phyloP scores from a whole-genome alignment of 2,888 invertebrate species.

The Cylloceria caligata region DNA sequence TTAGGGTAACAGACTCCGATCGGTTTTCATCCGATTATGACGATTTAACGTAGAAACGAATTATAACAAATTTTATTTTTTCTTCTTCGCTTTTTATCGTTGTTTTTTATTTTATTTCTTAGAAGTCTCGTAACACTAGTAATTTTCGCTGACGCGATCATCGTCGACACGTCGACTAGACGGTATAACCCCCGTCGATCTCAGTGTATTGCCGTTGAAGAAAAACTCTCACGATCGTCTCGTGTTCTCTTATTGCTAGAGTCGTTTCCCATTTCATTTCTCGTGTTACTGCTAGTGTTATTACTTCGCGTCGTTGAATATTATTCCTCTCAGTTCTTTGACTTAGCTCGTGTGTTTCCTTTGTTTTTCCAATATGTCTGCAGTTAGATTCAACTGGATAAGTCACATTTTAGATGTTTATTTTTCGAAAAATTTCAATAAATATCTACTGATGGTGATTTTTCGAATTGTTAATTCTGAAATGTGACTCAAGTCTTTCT shows the following conservation, averaged over 20 bases:
- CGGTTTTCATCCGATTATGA: slow-evolving; percentile 9
- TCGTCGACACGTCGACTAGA: neutral
- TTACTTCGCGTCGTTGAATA: neutral
- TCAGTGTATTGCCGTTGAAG: slow-evolving; percentile 5
- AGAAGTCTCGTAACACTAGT: neutral
- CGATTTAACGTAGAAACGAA: neutral
- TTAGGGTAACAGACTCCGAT: neutral
- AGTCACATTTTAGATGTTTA: neutral
- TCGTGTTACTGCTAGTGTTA: neutral
- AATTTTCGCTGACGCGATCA: slow-evolving; percentile 1
- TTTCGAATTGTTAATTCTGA: neutral
- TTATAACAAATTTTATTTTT: neutral
- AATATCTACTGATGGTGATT: neutral
- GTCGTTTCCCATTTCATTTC: slow-evolving; percentile 34
- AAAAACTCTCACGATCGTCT: slow-evolving; percentile 15
- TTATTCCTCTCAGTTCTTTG: neutral
- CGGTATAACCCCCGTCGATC: neutral
- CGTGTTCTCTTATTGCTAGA: slow-evolving; percentile 6
- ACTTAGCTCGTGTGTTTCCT: neutral
- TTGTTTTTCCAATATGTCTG: neutral
- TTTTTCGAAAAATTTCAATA: neutral
- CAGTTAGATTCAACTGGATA: neutral
- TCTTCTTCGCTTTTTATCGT: neutral
- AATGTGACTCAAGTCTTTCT: neutral
- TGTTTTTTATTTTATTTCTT: neutral